phyloP scores from a whole-genome alignment of 2,797 vertebrate genomes.

The Arrhamphus sclerolepis region DNA sequence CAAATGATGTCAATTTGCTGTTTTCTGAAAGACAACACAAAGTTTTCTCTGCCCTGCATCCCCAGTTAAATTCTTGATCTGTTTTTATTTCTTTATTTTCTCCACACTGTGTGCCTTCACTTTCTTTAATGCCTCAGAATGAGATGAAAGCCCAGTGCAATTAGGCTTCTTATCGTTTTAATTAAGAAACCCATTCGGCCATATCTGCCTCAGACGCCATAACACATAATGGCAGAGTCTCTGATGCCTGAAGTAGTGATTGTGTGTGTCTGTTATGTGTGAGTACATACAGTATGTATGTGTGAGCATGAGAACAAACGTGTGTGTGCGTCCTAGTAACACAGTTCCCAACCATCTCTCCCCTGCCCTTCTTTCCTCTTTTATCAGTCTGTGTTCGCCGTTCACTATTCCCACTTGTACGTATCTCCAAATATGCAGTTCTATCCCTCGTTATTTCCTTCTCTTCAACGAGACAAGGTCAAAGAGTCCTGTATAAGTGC shows the following conservation, averaged over 20 bases:
- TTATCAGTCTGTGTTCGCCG: conserved; percentile 72
- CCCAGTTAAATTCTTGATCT: conserved; percentile 68
- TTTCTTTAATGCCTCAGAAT: conserved; percentile 78
- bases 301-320: conserved; percentile 17
- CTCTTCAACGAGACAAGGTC: conserved; percentile 71
- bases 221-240: conserved; percentile 76
- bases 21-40: conserved; percentile 47
- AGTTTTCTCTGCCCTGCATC: conserved; percentile 61
- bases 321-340: conserved; percentile 61
- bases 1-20: conserved; percentile 30
- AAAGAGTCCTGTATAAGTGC: conserved; percentile 61
- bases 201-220: conserved; percentile 79
- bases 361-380: conserved; percentile 54
- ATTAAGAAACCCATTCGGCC: conserved; percentile 85
- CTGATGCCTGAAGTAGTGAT: conserved; percentile 75
- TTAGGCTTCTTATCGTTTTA: conserved; percentile 87
- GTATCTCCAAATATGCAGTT: conserved; percentile 69
- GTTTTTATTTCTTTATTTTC: conserved; percentile 71
- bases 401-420: conserved; percentile 70
- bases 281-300: conserved; percentile 13
- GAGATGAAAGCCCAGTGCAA: conserved; percentile 79
- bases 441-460: conserved; percentile 62
- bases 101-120: conserved; percentile 68
- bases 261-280: conserved; percentile 40
- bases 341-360: conserved; percentile 70